Evolutionary conservation across 1,140 invertebrate genomes (phyloP).

Genomic region (Venturia canescens): DNA sequence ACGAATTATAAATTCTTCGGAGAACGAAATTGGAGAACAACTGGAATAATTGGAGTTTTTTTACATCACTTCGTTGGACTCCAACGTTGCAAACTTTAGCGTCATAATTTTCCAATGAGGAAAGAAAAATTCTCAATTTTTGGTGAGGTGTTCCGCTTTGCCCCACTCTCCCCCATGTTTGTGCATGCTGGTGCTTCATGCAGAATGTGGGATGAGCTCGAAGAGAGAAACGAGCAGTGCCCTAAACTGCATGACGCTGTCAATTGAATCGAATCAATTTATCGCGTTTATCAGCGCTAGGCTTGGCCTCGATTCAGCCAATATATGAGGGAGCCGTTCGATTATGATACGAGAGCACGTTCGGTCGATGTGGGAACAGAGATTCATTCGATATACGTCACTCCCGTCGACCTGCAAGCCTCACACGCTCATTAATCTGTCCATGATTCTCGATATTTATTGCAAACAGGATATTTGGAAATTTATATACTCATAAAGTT

Average conservation of each 20-base stretch:
- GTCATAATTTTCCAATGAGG: no score
- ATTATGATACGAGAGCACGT: background rate
- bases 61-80: no score
- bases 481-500: no score
- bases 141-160: no score
- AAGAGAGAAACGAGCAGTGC: background rate
- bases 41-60: no score
- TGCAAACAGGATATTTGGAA: background rate
- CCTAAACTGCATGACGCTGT: constrained; percentile 24
- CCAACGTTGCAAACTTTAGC: no score
- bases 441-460: background rate
- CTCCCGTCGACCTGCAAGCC: background rate
- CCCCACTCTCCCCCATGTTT: no score
- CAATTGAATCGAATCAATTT: constrained; percentile 64
- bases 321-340: constrained; percentile 23
- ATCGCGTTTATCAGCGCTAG: constrained; percentile 45
- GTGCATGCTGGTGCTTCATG: background rate
- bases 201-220: background rate
- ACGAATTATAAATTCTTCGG: no score
- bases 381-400: background rate
- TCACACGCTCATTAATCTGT: background rate
- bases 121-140: no score
- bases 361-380: constrained; percentile 4
- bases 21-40: no score
- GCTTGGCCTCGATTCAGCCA: constrained; percentile 60